Conservation (phyloP, 2,888 invertebrate genomes). For the Calliopum simillimum region DNA sequence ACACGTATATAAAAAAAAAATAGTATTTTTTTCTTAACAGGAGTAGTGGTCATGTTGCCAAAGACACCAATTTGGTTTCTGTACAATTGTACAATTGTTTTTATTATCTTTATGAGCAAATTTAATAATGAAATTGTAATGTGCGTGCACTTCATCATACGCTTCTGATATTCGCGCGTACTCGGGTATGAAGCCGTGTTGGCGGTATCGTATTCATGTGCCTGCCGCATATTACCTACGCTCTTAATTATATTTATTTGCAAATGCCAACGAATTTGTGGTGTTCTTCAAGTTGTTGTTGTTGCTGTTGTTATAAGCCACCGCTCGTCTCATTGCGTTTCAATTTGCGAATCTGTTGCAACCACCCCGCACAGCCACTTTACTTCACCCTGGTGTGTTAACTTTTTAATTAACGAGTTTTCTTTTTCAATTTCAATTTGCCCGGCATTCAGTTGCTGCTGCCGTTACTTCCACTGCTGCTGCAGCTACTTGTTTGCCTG, state of each 20-base stretch:
- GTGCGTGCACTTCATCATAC: conserved; percentile 58
- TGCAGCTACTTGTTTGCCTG: conserved; percentile 9
- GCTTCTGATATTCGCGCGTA: conserved; percentile 45
- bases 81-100: conserved; percentile 23
- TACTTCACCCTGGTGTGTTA: conserved; percentile 53
- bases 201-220: conserved; percentile 3
- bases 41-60: no score
- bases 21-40: no score
- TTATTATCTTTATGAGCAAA: conserved; percentile 17
- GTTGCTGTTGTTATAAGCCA: conserved; percentile 16
- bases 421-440: conserved; percentile 63
- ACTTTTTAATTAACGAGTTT: conserved; percentile 64
- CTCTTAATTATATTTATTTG: conserved; percentile 53
- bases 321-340: conserved; percentile 3
- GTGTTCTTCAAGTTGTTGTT: conserved; percentile 31
- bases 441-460: conserved; percentile 42
- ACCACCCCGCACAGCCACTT: not conserved
- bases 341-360: not conserved
- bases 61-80: no score
- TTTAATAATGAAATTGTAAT: conserved; percentile 44
- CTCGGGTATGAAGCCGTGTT: not conserved
- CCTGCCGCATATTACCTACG: conserved; percentile 35
- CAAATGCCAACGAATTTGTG: conserved; percentile 3
- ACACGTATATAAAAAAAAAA: no score
- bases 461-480: conserved; percentile 19